These are phyloP conservation scores for Plectropomus leopardus DNA, from an alignment of 2,113 vertebrate genomes.

Conservation along the genomic window DNA sequence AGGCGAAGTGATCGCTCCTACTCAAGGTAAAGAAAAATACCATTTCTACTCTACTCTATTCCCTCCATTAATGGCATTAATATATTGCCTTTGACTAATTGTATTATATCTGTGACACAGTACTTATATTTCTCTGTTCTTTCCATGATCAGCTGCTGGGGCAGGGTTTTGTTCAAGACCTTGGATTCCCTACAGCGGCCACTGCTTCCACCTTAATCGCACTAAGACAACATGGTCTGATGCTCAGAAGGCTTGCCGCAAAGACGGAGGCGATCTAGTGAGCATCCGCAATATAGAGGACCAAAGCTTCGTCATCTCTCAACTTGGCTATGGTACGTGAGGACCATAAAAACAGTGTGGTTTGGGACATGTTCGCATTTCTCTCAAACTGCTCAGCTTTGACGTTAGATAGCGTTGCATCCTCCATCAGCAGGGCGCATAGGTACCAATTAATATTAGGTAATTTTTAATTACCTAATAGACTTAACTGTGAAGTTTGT, in stretches of 20 bases:
- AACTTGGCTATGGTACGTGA: constrained; percentile 90
- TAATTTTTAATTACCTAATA: no score
- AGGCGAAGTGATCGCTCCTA: constrained; percentile 31
- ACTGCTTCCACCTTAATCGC: constrained; percentile 88
- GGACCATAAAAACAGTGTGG: neutral
- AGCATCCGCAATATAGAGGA: constrained; percentile 90
- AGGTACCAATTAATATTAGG: no score
- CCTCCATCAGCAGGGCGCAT: no score
- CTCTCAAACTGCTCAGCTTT: no score
- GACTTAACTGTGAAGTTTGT: no score
- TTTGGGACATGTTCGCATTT: no score
- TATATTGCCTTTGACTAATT: neutral
- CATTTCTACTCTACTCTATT: neutral
- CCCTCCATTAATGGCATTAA: no score
- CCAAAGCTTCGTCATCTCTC: constrained; percentile 89
- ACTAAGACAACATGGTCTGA: constrained; percentile 85
- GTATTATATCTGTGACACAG: neutral
- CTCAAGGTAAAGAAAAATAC: constrained; percentile 40
- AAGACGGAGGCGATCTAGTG: constrained; percentile 87
- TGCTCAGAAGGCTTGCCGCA: constrained; percentile 85
- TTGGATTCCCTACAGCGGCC: constrained; percentile 88
- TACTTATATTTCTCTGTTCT: neutral
- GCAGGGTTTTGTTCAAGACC: constrained; percentile 84
- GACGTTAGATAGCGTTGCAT: no score
- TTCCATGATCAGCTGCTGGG: constrained; percentile 36